Conservation (phyloP, 2,888 invertebrate species). For the Laspeyria flexula region DNA sequence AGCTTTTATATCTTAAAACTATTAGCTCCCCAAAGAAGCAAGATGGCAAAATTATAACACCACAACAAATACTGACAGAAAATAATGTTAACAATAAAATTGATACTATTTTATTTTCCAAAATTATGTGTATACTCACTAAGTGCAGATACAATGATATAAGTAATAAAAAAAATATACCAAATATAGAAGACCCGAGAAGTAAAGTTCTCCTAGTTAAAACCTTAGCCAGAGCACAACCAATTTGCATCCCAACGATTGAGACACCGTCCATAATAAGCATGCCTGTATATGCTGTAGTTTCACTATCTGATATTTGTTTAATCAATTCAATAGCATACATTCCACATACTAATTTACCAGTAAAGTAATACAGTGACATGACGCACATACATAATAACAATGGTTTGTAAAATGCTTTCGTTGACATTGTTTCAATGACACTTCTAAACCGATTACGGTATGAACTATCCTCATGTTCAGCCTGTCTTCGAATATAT, state of each 20-base stretch:
- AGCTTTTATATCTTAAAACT: constrained; percentile 36
- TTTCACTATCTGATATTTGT: constrained; percentile 38
- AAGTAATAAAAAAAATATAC: constrained; percentile 44
- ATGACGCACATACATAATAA: constrained; percentile 29
- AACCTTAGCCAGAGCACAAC: constrained; percentile 44
- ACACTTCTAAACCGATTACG: constrained; percentile 12
- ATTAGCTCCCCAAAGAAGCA: constrained; percentile 43
- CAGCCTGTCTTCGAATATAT: constrained; percentile 20
- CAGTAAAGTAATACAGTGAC: constrained; percentile 27
- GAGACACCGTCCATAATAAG: constrained; percentile 51
- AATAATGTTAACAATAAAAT: constrained; percentile 42
- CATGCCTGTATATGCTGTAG: constrained; percentile 47
- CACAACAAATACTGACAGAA: constrained; percentile 48
- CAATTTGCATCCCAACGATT: constrained; percentile 49
- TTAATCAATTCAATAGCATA: constrained; percentile 36
- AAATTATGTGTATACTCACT: constrained; percentile 35
- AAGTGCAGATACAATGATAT: constrained; percentile 54
- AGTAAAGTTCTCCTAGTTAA: constrained; percentile 47
- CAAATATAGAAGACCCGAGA: constrained; percentile 34
- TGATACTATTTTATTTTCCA: constrained; percentile 42
- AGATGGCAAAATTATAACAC: constrained; percentile 44
- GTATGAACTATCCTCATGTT: constrained; percentile 18
- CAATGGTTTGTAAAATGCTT: constrained; percentile 39
- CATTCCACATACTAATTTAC: constrained; percentile 18
- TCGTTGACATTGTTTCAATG: constrained; percentile 27